Evolutionary conservation across 2,113 vertebrate genomes (phyloP).

Genomic region (Onychostoma macrolepis): DNA sequence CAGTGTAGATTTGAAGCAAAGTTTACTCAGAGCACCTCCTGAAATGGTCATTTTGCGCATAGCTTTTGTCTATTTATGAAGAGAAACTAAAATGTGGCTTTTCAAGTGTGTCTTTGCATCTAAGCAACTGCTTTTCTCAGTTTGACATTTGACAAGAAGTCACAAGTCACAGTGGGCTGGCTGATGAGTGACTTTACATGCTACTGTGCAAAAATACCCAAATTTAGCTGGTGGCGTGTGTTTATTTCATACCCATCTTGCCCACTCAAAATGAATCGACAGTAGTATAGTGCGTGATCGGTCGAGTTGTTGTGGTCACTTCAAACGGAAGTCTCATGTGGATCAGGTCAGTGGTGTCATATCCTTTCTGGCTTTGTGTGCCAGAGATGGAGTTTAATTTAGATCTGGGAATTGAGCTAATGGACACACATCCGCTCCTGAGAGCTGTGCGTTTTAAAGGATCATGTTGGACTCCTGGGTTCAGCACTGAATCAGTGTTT

Average conservation of each 20-base stretch:
- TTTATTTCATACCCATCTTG: neutral
- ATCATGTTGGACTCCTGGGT: conserved; percentile 68
- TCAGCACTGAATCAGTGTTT: conserved; percentile 76
- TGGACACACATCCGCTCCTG: conserved; percentile 24
- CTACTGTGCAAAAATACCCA: neutral
- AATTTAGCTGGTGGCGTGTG: neutral
- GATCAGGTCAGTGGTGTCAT: conserved; percentile 38
- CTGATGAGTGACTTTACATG: neutral
- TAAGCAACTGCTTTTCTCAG: neutral
- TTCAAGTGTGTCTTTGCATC: neutral
- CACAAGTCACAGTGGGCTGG: no score
- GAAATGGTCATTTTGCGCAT: neutral
- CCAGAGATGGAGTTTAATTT: conserved; percentile 55
- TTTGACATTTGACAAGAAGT: no score
- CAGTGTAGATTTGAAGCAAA: no score
- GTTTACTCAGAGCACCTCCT: neutral
- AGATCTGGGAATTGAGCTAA: conserved; percentile 49
- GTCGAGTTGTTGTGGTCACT: conserved; percentile 24
- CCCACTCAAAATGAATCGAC: neutral
- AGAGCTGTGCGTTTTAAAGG: conserved; percentile 60
- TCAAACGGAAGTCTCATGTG: conserved; percentile 35
- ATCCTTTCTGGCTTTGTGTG: conserved; percentile 39
- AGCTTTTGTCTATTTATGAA: neutral
- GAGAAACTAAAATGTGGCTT: neutral
- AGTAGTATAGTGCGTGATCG: neutral